Percentiles rank a stretch among this genome's conserved stretches.
Conservation (phyloP, 2,888 invertebrate genomes). For the Caenorhabditis panamensis region DNA sequence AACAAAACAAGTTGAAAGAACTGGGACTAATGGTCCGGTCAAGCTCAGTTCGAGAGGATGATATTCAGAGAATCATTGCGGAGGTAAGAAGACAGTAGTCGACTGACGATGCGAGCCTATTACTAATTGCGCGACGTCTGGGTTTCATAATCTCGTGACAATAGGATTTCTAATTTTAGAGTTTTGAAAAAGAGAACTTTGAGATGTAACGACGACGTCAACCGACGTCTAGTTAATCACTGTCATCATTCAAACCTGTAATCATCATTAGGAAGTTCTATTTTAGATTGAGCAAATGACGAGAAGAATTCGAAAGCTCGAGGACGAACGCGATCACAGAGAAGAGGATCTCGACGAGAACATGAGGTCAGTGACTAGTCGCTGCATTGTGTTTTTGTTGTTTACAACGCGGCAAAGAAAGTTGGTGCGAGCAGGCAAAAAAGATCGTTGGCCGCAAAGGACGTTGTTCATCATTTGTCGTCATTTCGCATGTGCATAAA, state of each 20-base stretch:
- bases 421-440: not conserved
- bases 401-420: not conserved
- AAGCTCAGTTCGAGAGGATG: constrained; percentile 86
- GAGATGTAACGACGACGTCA: constrained; percentile 26
- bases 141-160: not conserved
- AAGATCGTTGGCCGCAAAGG: constrained; percentile 5
- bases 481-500: constrained; percentile 46
- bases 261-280: not conserved
- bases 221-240: not conserved
- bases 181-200: constrained; percentile 12
- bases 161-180: not conserved
- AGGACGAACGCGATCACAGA: constrained; percentile 86
- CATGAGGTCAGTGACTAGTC: constrained; percentile 62
- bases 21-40: constrained; percentile 86
- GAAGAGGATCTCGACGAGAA: constrained; percentile 80
- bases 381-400: constrained; percentile 16
- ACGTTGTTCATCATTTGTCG: constrained; percentile 27
- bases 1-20: constrained; percentile 86
- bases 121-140: not conserved
- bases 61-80: constrained; percentile 85
- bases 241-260: too few species aligned
- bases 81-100: constrained; percentile 83
- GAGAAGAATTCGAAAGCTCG: constrained; percentile 86
- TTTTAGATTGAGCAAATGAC: constrained; percentile 83
- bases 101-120: not conserved